phyloP scores from a whole-genome alignment of 2,797 vertebrate species.

The Sebastes matsubarae region DNA sequence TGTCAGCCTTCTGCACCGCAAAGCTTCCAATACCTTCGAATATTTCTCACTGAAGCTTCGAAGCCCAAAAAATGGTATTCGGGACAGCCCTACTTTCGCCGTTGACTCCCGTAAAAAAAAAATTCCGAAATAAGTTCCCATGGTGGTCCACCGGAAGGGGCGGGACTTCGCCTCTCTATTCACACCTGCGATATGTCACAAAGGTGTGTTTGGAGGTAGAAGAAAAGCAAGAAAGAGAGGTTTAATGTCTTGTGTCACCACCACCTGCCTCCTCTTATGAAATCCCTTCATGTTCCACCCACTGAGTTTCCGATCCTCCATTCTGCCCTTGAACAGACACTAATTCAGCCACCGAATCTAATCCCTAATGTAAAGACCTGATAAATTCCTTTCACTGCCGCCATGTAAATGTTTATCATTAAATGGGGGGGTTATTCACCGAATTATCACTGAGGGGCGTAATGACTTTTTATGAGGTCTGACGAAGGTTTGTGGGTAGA shows the following conservation, averaged over 20 bases:
- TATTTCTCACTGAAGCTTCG: too few relatives aligned
- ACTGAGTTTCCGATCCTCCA: conserved; percentile 69
- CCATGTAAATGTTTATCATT: conserved; percentile 76
- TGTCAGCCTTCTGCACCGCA: too few relatives aligned
- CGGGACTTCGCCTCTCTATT: background rate
- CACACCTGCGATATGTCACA: conserved; percentile 43
- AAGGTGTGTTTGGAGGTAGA: conserved; percentile 42
- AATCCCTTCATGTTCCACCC: conserved; percentile 77
- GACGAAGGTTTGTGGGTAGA: conserved; percentile 68
- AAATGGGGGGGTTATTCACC: conserved; percentile 57
- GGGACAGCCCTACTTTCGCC: too few relatives aligned
- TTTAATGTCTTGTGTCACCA: conserved; percentile 79
- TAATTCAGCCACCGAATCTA: conserved; percentile 68
- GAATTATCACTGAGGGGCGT: conserved; percentile 64
- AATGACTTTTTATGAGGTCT: conserved; percentile 72
- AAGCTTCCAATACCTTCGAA: too few relatives aligned
- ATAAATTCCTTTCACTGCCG: conserved; percentile 63
- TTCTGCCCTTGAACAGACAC: conserved; percentile 70
- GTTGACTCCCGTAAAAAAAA: too few relatives aligned
- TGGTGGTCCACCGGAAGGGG: too few relatives aligned
- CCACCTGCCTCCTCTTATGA: conserved; percentile 80
- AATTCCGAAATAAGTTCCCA: too few relatives aligned
- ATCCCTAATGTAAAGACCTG: conserved; percentile 70
- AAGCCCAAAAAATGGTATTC: too few relatives aligned
- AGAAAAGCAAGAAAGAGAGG: conserved; percentile 30